Evolutionary conservation across 2,113 vertebrate genomes (phyloP), one percentile per base, ranked within the genome.

Genomic region (Delphinus delphis): DNA sequence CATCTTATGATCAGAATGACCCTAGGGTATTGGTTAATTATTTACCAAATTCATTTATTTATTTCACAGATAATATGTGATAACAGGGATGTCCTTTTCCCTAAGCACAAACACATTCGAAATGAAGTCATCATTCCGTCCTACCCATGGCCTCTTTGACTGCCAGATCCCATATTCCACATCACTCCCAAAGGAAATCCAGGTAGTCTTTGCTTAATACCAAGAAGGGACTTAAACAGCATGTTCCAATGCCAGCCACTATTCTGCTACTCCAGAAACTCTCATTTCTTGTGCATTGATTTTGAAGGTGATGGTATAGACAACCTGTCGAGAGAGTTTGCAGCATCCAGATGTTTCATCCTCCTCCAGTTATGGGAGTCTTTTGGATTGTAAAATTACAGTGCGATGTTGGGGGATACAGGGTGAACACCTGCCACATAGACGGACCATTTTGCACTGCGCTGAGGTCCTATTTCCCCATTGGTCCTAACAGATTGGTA

Each of bases 291-390:
- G 38, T 20, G 58, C 53, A 92, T 96, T 2, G 53, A 92, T 93
- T 96, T 95, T 70, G 87, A 92, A 93, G 92, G 63, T 36, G 93
- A 80, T 41, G 87, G 50, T 92, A 68, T 94, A 96, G 90, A 96
- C 83, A 95, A 58, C 73, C 95, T 97, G 89, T 97, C 28, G 0
- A 88, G 92, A 87, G 80, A 60, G 90, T 83, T 92, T 86, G 92
- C 79, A 60, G 36, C 84, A 68, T 92, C 82, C 92, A 96, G 84
- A 93, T 93, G 90, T 92, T 96, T 81, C 94, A 76, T 96, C 93
- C 50, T 79, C 79, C 55, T 89, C 86, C 93, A 58, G 41, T 95
- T 83, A 76, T 1, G 17, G 79, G 33, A 53, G 20, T 17, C 91
- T 93, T 85, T 67, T 7, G 86, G 81, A 58, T 81, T 89, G 65